Conservation (phyloP, 2,888 invertebrate genomes). For the Uropetala carovei region DNA sequence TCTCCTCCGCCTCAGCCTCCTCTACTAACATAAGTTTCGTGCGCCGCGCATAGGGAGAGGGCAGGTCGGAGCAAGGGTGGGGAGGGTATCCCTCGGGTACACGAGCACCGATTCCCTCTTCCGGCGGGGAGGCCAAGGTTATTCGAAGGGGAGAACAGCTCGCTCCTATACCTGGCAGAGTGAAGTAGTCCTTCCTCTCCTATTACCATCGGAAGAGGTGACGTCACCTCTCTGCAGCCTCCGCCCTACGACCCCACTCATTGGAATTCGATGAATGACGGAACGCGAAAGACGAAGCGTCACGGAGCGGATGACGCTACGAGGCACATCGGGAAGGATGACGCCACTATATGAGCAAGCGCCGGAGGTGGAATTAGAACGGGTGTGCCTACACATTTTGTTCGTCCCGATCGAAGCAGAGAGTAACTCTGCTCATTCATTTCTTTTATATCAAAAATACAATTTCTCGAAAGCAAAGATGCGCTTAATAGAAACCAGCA, state of each 20-base stretch:
- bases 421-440: neutral
- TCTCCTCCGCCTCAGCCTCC: neutral
- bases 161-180: neutral
- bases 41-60: neutral
- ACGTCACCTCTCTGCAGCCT: neutral
- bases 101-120: slow-evolving; percentile 43
- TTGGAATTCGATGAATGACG: slow-evolving; percentile 7
- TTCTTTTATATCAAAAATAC: neutral
- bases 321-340: neutral
- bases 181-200: neutral
- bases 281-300: neutral
- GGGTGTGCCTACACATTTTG: neutral
- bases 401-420: neutral
- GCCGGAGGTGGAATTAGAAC: neutral
- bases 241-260: neutral
- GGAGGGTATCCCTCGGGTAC: slow-evolving; percentile 9
- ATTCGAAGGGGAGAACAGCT: neutral
- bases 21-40: too few species aligned
- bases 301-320: neutral
- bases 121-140: slow-evolving; percentile 56
- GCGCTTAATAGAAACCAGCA: too few species aligned
- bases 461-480: too few species aligned
- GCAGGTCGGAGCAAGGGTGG: neutral
- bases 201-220: neutral
- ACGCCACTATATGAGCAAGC: neutral